Conservation (phyloP, 2,113 vertebrate genomes). For the Axis porcinus region DNA sequence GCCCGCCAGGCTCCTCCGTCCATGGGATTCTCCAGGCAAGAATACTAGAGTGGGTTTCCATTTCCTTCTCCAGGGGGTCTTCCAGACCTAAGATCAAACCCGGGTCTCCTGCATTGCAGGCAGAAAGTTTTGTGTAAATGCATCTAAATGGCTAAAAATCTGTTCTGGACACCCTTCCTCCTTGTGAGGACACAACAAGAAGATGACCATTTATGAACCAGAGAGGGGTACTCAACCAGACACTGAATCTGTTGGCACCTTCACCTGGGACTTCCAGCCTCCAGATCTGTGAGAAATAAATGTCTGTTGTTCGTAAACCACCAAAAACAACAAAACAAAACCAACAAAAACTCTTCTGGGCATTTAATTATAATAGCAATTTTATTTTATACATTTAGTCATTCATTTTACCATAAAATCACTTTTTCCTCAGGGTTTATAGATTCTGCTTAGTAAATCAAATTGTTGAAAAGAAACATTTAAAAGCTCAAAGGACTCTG, state of each 20-base stretch:
- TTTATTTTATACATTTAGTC: background rate
- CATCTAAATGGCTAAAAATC: background rate
- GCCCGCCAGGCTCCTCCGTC: background rate
- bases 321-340: background rate
- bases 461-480: background rate
- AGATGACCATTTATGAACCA: background rate
- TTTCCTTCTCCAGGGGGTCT: background rate
- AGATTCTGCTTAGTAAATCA: background rate
- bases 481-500: background rate
- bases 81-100: background rate
- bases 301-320: background rate
- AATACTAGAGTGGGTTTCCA: background rate
- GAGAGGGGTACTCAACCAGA: background rate
- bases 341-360: background rate
- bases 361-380: background rate
- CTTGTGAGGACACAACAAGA: background rate
- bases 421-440: background rate
- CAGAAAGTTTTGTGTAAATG: background rate
- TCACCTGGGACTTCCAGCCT: background rate
- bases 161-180: background rate
- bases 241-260: background rate
- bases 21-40: background rate
- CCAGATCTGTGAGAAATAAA: background rate
- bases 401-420: background rate
- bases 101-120: background rate